These are phyloP conservation scores for Pecten maximus DNA, from an alignment of 2,888 invertebrate species.

Conservation along the genomic window DNA sequence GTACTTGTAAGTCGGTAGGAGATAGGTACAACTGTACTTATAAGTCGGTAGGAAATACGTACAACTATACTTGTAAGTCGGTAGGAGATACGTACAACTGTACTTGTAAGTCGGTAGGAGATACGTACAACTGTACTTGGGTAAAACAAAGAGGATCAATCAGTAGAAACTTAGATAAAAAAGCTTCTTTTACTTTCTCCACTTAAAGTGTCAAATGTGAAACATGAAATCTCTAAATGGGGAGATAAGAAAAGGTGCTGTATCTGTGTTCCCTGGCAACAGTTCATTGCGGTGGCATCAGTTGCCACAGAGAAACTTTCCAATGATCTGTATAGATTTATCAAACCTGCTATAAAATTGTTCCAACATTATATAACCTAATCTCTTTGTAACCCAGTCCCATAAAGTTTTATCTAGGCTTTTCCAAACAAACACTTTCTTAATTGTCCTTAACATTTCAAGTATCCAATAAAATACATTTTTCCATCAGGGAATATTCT, in stretches of 20 bases:
- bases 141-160: too few relatives aligned
- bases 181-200: not conserved
- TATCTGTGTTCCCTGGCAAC: not conserved
- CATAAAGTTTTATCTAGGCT: not conserved
- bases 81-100: too few relatives aligned
- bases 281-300: not conserved
- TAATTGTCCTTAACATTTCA: conserved; percentile 16
- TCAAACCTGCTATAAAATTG: not conserved
- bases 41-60: too few relatives aligned
- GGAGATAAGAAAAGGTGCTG: conserved; percentile 9
- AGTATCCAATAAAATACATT: not conserved
- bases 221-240: conserved; percentile 30
- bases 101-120: too few relatives aligned
- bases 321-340: not conserved
- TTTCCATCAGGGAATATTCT: not conserved
- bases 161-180: too few relatives aligned
- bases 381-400: not conserved
- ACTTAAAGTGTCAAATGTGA: conserved; percentile 14
- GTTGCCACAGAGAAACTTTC: not conserved
- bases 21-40: too few relatives aligned
- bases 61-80: too few relatives aligned
- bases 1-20: too few relatives aligned
- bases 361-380: not conserved
- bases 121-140: too few relatives aligned
- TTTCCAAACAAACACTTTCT: not conserved